Evolutionary conservation across 2,797 vertebrate genomes (phyloP).

Genomic region (Pantherophis alleghaniensis): DNA sequence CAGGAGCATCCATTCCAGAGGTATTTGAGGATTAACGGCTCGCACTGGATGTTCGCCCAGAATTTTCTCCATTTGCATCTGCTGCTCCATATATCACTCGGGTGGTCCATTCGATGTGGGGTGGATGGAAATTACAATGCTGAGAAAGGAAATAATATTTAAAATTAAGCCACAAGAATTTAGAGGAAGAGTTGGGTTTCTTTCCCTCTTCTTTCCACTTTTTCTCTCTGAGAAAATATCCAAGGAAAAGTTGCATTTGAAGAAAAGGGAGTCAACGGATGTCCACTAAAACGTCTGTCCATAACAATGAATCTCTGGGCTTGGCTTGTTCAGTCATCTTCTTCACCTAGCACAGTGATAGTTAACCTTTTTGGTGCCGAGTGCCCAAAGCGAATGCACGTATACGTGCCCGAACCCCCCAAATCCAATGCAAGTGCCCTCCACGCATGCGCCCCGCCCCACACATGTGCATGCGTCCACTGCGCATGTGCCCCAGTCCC

Average conservation of each 20-base stretch:
- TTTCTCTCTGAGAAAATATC: neutral
- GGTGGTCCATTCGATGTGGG: neutral
- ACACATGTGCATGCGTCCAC: too few species aligned
- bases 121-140: conserved; percentile 25
- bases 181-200: neutral
- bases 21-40: conserved; percentile 22
- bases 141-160: conserved; percentile 6
- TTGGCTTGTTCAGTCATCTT: neutral
- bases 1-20: neutral
- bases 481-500: too few species aligned
- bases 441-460: too few species aligned
- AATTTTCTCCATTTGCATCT: neutral
- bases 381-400: too few species aligned
- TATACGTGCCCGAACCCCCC: too few species aligned
- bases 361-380: too few species aligned
- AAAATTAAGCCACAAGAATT: conserved; percentile 22
- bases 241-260: neutral
- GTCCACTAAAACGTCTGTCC: too few species aligned
- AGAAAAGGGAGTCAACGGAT: neutral
- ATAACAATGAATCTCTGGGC: neutral
- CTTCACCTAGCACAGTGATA: too few species aligned
- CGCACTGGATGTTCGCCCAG: conserved; percentile 43
- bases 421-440: too few species aligned
- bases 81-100: neutral
- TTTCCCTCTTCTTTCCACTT: neutral